A percentile compares a stretch with the other conserved stretches of the same genome.
These are phyloP conservation scores for Netelia melanura DNA, from an alignment of 2,888 invertebrate species.

Conservation along the genomic window DNA sequence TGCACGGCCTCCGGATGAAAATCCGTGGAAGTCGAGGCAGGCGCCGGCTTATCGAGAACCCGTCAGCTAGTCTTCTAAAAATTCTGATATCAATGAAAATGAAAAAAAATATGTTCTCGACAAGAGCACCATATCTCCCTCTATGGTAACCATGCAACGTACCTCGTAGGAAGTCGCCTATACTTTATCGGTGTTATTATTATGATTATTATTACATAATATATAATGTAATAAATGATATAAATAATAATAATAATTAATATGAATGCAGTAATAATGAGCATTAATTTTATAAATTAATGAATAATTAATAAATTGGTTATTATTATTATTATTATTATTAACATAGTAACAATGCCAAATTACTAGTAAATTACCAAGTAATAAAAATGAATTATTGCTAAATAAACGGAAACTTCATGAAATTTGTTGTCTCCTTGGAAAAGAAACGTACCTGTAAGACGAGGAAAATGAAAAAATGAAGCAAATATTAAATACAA, in stretches of 20 bases:
- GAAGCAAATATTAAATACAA: background rate
- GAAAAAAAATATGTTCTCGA: slow-evolving; percentile 26
- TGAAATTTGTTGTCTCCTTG: background rate
- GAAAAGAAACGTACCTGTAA: background rate
- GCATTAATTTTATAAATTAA: too few species aligned
- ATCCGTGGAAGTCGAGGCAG: slow-evolving; percentile 25
- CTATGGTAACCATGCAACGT: slow-evolving; percentile 8
- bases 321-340: too few species aligned
- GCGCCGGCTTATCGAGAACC: slow-evolving; percentile 58
- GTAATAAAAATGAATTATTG: background rate
- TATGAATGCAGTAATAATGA: too few species aligned
- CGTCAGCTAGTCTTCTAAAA: slow-evolving; percentile 44
- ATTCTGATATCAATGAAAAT: slow-evolving; percentile 37
- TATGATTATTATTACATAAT: background rate
- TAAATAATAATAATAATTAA: too few species aligned
- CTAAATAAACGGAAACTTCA: background rate
- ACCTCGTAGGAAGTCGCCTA: slow-evolving; percentile 12
- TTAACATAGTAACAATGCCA: too few species aligned
- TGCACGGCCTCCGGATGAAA: background rate
- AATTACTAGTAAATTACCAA: too few species aligned
- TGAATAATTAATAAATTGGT: too few species aligned
- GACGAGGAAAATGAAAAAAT: background rate
- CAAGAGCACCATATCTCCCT: slow-evolving; percentile 34
- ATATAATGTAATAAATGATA: too few species aligned
- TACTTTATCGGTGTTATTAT: background rate